Evolutionary conservation across 1,140 invertebrate species (phyloP).

Genomic region (Drosophila busckii): DNA sequence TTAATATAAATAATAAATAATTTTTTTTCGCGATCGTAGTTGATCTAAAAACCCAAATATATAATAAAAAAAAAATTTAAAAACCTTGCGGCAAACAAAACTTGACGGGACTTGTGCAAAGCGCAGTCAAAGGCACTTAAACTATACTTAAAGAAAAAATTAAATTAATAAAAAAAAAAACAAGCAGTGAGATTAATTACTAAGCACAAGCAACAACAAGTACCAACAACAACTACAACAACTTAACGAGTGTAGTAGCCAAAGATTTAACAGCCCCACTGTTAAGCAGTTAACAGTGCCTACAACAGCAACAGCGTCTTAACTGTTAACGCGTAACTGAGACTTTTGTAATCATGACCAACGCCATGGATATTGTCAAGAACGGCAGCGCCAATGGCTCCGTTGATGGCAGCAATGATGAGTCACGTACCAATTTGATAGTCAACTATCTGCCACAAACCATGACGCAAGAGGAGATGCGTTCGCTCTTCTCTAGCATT

Average conservation of each 20-base stretch:
- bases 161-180: conserved; percentile 29
- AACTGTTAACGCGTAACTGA: conserved; percentile 11
- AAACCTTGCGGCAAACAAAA: conserved; percentile 27
- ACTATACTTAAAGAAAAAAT: conserved; percentile 27
- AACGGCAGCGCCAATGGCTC: conserved; percentile 82
- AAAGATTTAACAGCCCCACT: conserved; percentile 1
- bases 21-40: conserved; percentile 74
- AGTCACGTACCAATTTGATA: conserved; percentile 89
- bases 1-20: conserved; percentile 40
- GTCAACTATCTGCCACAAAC: conserved; percentile 95
- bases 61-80: conserved; percentile 4
- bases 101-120: conserved; percentile 74
- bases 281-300: conserved; percentile 3
- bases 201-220: conserved; percentile 45
- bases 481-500: conserved; percentile 90
- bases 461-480: conserved; percentile 95
- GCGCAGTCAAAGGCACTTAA: conserved; percentile 62
- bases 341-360: conserved; percentile 65
- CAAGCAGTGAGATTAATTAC: conserved; percentile 77
- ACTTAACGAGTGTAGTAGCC: conserved; percentile 5
- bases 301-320: conserved; percentile 1
- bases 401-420: conserved; percentile 80
- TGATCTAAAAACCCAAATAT: conserved; percentile 69
- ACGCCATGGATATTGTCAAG: conserved; percentile 79
- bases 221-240: conserved; percentile 6